Conservation (phyloP, 1,140 invertebrate species). For the Brachionus rubens region DNA sequence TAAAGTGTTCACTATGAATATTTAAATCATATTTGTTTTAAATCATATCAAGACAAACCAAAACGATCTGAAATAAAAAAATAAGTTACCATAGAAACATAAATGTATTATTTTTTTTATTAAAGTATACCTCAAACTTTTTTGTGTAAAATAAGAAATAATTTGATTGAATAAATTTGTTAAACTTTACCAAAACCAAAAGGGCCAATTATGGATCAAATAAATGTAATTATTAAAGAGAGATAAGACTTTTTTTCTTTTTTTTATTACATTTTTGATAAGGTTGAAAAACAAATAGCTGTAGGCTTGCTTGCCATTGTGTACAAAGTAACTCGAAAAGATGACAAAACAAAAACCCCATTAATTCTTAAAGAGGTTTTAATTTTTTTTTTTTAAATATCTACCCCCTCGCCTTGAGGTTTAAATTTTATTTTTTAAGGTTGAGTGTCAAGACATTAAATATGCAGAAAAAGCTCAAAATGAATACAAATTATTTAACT, state of each 20-base stretch:
- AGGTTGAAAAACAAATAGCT: conserved; percentile 10
- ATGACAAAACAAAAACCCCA: not conserved
- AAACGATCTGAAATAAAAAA: no score
- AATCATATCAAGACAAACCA: no score
- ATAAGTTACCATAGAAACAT: no score
- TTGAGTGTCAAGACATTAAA: conserved; percentile 20
- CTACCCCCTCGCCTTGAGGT: no score
- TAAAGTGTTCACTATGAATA: no score
- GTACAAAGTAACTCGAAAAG: not conserved
- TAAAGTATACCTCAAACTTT: no score
- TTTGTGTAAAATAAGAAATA: no score
- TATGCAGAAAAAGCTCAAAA: conserved; percentile 14
- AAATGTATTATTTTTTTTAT: no score
- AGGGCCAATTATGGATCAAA: conserved; percentile 1
- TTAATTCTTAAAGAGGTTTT: conserved; percentile 33
- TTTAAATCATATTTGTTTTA: no score
- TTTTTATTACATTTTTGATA: not conserved
- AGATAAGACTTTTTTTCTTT: not conserved
- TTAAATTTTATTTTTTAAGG: no score
- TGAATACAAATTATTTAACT: conserved; percentile 22
- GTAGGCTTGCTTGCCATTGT: not conserved
- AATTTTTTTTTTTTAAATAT: not conserved
- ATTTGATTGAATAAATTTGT: no score
- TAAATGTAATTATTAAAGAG: not conserved
- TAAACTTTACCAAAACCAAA: no score